These are phyloP conservation scores for Emydura subglobosa DNA, from an alignment of 2,113 vertebrate genomes.

Conservation along the genomic window DNA sequence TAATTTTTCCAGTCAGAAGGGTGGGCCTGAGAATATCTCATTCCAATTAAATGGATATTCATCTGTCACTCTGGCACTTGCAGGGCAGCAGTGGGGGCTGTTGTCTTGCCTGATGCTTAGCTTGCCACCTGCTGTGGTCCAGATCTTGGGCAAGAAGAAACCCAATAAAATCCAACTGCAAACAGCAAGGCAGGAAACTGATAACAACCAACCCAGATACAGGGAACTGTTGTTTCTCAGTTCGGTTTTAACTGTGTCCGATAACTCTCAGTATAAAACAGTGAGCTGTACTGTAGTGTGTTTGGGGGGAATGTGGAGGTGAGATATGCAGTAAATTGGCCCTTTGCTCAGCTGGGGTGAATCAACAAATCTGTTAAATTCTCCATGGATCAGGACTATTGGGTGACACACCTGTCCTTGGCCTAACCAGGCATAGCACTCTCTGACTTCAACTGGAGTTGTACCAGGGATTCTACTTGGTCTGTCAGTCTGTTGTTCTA, in stretches of 20 bases:
- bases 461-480: not conserved
- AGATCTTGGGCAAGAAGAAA: not conserved
- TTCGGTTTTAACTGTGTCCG: slow-evolving; percentile 31
- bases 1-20: slow-evolving; percentile 46
- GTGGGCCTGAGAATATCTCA: slow-evolving; percentile 19
- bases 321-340: not conserved
- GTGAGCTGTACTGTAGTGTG: not conserved
- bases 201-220: not conserved
- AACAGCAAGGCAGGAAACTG: slow-evolving; percentile 14
- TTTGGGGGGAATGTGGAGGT: not conserved
- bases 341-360: not conserved
- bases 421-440: not conserved
- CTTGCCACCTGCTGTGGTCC: slow-evolving; percentile 43
- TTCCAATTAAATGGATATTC: slow-evolving; percentile 46
- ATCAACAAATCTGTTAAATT: slow-evolving; percentile 35
- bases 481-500: not conserved
- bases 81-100: not conserved
- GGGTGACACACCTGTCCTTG: not conserved
- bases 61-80: not conserved
- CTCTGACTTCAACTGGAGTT: not conserved
- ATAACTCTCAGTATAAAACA: slow-evolving; percentile 1
- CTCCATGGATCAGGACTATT: not conserved
- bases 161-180: not conserved
- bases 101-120: not conserved
- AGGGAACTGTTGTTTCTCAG: slow-evolving; percentile 50